Evolutionary conservation across 1,140 invertebrate genomes (phyloP).

Genomic region (Drosophila sturtevanti): DNA sequence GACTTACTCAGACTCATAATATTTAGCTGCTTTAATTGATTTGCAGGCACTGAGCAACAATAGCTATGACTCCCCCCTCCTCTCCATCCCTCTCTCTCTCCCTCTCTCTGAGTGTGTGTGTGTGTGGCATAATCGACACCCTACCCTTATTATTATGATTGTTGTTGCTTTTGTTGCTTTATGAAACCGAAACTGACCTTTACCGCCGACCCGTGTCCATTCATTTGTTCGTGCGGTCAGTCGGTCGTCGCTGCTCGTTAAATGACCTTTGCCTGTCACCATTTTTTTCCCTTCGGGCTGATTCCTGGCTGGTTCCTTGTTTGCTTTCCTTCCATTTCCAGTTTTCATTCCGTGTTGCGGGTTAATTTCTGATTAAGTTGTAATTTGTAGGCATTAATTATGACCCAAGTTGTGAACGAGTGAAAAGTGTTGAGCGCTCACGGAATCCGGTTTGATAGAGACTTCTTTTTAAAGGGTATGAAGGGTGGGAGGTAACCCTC

Average conservation of each 20-base stretch:
- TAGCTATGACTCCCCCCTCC: conserved; percentile 33
- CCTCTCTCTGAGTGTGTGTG: conserved; percentile 19
- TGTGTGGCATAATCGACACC: conserved; percentile 46
- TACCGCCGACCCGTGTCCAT: conserved; percentile 59
- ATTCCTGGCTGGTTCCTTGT: background rate
- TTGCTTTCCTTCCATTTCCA: conserved; percentile 17
- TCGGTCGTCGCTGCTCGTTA: conserved; percentile 72
- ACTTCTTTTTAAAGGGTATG: background rate
- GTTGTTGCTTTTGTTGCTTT: conserved; percentile 26
- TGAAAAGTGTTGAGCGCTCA: conserved; percentile 44
- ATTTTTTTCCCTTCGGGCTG: background rate
- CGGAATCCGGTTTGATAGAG: conserved; percentile 24
- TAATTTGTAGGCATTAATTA: conserved; percentile 68
- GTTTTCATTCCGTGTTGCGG: conserved; percentile 57
- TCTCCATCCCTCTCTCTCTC: conserved; percentile 15
- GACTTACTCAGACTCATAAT: conserved; percentile 14
- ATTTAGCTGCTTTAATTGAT: conserved; percentile 68
- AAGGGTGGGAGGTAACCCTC: too few relatives aligned
- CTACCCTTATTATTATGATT: conserved; percentile 49
- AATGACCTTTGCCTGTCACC: conserved; percentile 72
- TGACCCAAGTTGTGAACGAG: conserved; percentile 39
- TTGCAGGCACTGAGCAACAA: conserved; percentile 48
- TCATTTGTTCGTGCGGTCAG: conserved; percentile 73
- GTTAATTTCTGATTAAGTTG: conserved; percentile 78
- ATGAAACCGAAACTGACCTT: conserved; percentile 72